Base-by-base conservation (phyloP, 2,113 vertebrate genomes). In the Nothobranchius kuhntae region DNA sequence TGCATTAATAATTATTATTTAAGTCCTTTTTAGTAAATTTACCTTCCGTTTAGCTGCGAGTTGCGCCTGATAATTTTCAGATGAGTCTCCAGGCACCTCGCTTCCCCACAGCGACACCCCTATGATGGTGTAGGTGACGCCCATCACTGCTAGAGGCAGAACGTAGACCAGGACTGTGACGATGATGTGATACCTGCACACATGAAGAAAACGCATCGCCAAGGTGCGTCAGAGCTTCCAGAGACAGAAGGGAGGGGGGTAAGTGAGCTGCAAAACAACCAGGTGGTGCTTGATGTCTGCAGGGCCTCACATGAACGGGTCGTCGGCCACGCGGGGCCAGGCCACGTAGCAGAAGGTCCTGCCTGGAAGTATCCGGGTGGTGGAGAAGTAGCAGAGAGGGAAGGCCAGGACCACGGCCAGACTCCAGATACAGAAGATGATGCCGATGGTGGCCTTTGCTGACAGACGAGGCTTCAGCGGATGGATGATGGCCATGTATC, bases 401-500 rank as follows among this genome's bases (percentile, higher is more conserved):
- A 98, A 95, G 15, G 97, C 98, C 77, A 99, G 89, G n/a, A 96
- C 90, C 85, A 98, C 94, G 0, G 98, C 98, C 78, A 98, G 89
- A 71, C 93, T 92, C 98, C 98, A 99, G 83, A 99, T 97, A 68
- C 95, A 94, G 60, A 93, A 90, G 35, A 99, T 98, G 57, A 98
- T 93, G 52, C 94, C 92, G 52, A 93, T 94, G 11, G 97, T 98
- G 73, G 94, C 94, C 0, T 94, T 96, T n/a, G 95, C 95, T 36
- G 98, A 98, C 54, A 99, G 87, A 38, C 96, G 94, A 17, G 95
- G 96, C 68, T 97, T 98, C 92, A 99, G 81, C 7, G 98, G 98
- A 66, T 99, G 95, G 48, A 97, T 98, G 81, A 99, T 98, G 53
- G 96, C 98, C 95, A 97, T 96, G 73, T 98, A 99, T 87, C 98